Base-by-base conservation (phyloP, 2,113 vertebrate species). In the Thamnaconus septentrionalis region DNA sequence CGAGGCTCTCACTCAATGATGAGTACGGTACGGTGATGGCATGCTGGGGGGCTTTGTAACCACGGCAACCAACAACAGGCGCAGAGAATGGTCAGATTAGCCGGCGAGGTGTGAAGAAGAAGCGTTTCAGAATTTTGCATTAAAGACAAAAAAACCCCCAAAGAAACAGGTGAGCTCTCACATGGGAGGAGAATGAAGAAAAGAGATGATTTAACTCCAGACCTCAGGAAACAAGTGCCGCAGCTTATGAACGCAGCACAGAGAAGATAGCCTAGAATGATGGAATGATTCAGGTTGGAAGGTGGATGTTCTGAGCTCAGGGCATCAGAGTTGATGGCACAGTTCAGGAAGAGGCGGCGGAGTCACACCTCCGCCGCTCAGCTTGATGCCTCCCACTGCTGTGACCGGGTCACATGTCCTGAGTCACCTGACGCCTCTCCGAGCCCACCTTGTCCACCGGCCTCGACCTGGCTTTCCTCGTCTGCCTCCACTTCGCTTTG, bases 11-110 rank as follows among this genome's bases (percentile, higher is more conserved):
- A 66, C 72, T 63, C 76, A 63, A 58, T 78, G 71, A 88, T 71
- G 64, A 5, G 53, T 75, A 88, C 79, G 73, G 72, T 80, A 83
- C 71, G 81, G 83, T 77, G 68, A 87, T 77, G 76, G 79, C 81
- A 83, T 74, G 83, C 71, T 76, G 80, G 82, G 81, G 77, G 79
- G 76, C 82, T 87, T 83, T 86, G 92, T 92, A 90, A 91, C 91
- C 91, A 90, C 60, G 90, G 91, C 85, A 91, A 93, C 91, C 56
- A 76, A 90, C 80, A 90, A 90, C 87, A 88, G 82, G 68, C 66
- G 12, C 75, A 79, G 69, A 83, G 64, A 86, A 88, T 75, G 83
- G 85, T 88, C 85, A 83, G 87, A 90, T 91, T 86, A 90, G 69
- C 66, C 43, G 53, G 51, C 72, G 72, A 83, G 80, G 75, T 87